Evolutionary conservation across 1,140 invertebrate species (phyloP), one percentile per base, ranked within the genome.

Genomic region (Bombus soroeensis): DNA sequence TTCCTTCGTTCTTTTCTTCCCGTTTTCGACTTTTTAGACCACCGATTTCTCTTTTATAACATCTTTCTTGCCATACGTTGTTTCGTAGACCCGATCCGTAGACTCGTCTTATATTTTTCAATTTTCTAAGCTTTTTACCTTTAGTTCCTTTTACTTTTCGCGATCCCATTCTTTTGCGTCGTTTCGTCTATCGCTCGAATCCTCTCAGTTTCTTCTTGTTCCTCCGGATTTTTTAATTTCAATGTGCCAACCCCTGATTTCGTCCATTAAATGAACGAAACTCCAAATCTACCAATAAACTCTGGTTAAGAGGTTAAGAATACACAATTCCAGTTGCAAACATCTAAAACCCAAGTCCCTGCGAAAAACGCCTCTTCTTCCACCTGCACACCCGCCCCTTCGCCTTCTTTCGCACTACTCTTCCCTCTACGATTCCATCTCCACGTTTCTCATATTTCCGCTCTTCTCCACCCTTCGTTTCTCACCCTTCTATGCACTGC

Each of bases 401-500:
- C 25, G 12, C 32, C 64, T 43, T 25, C n/a, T 28, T 15, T 25
- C 43, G 34, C 70, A 5, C 15, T 25, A 8, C 28, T 34, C n/a
- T 25, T 25, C 1, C 25, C 47, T 59, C 59, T 39, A 43, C 73
- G 18, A 47, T n/a, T 39, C 76, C n/a, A 22, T n/a, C 5, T 2
- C 41, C 72, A 34, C 72, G 13, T 77, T 28, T 9, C 57, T 39
- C 62, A 47, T 34, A 39, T 68, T 86, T 41, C 70, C 37, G 39
- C 32, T 57, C 66, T 73, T 32, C 59, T 62, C 70, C 37, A n/a
- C 39, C 83, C 47, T 43, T 73, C 37, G 37, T n/a, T 22, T 72
- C 57, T 78, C 85, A 57, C 76, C 73, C 87, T 73, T 66, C 79
- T 32, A 12, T 47, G 28, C n/a, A 47, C 72, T 74, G 72, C 39